These are phyloP conservation scores for Acridotheres tristis DNA, from an alignment of 2,797 vertebrate species.

Conservation along the genomic window DNA sequence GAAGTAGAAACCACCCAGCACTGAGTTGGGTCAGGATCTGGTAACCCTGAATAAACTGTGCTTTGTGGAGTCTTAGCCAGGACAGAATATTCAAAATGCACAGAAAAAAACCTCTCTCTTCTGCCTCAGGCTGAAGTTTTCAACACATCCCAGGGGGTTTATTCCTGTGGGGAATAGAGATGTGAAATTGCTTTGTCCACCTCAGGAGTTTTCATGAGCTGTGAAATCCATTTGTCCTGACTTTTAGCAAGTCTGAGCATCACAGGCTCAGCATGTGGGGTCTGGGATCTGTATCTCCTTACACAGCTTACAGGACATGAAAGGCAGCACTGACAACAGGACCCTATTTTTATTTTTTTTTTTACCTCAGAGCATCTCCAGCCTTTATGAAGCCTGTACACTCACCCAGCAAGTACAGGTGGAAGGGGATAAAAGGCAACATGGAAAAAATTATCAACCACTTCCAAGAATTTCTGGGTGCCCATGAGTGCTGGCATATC, in stretches of 20 bases:
- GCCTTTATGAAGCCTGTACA: neutral
- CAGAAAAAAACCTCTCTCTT: neutral
- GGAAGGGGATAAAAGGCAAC: neutral
- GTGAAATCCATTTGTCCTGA: neutral
- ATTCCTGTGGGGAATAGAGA: neutral
- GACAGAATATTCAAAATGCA: neutral
- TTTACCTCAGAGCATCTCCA: neutral
- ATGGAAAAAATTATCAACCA: neutral
- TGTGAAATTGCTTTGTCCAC: neutral
- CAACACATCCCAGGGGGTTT: neutral
- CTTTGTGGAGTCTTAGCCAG: neutral
- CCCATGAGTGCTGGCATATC: accelerated
- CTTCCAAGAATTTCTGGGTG: neutral
- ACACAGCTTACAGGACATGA: neutral
- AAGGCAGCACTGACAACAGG: neutral
- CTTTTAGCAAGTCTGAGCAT: neutral
- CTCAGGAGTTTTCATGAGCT: neutral
- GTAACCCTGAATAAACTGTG: neutral
- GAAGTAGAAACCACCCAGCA: neutral
- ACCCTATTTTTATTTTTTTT: neutral
- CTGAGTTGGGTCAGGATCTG: neutral
- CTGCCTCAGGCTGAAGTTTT: neutral
- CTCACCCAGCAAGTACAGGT: neutral
- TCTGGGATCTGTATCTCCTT: neutral
- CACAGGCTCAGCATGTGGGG: neutral